Evolutionary conservation across 2,888 invertebrate genomes (phyloP).

Genomic region (Rhaphigaster nebulosa): DNA sequence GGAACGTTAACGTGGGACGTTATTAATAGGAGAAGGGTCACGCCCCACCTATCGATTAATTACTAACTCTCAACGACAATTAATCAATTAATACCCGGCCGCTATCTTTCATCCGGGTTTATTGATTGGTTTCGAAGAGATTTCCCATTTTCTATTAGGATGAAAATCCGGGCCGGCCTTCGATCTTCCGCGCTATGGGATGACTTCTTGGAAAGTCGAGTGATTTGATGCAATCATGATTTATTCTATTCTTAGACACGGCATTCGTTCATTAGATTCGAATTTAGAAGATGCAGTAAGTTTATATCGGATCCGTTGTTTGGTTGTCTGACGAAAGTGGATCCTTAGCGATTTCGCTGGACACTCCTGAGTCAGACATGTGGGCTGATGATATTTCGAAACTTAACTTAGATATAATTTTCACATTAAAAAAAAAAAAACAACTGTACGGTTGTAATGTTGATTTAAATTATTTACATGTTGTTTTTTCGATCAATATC

Average conservation of each 20-base stretch:
- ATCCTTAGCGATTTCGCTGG: too few species aligned
- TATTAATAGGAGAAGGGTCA: conserved; percentile 58
- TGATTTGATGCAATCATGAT: not conserved
- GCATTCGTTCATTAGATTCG: not conserved
- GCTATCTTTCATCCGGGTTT: conserved; percentile 2
- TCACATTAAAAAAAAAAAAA: too few species aligned
- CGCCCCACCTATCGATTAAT: conserved; percentile 60
- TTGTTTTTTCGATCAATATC: too few species aligned
- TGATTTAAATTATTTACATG: too few species aligned
- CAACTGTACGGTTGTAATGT: too few species aligned
- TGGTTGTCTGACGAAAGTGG: not conserved
- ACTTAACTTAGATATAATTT: too few species aligned
- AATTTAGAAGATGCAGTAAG: not conserved
- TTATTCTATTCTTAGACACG: not conserved
- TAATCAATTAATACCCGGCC: conserved; percentile 55
- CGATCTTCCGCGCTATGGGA: not conserved
- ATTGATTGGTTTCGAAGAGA: conserved; percentile 41
- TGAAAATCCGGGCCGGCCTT: not conserved
- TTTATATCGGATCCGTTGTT: not conserved
- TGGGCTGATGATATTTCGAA: too few species aligned
- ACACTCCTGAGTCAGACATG: too few species aligned
- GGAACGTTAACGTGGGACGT: conserved; percentile 55
- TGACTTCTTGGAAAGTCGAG: not conserved
- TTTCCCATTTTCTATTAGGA: conserved; percentile 26
- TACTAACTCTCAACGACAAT: conserved; percentile 59